Base-by-base conservation (phyloP, 30 jellyfish, hydroid and myxozoan genomes). In the Sanderia malayensis region DNA sequence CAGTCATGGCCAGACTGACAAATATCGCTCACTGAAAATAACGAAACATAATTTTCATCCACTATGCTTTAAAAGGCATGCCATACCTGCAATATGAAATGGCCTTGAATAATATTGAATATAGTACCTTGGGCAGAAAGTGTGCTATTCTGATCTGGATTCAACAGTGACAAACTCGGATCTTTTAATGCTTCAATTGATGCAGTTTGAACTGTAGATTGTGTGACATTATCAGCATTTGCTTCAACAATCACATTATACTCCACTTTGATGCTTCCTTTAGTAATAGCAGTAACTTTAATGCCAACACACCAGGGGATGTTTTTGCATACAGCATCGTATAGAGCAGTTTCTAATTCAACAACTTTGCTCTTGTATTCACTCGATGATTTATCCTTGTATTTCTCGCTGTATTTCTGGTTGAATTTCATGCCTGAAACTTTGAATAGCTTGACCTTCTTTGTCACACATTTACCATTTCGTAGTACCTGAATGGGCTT, bases 191-290 rank as follows among this genome's bases (percentile, higher is more conserved):
- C 81, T 4, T 25, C 58, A 3, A 44, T 17, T 7, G 81, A 3
- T 47, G 55, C 81, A 26, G 25, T 46, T 27, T 44, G 68, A 70
- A 70, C 70, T 4, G 25, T 31, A 24, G 70, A 11, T 1, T 27
- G 23, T 8, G 70, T 70, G 28, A 70, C 57, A 47, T 70, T 70
- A 2, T 21, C 17, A 7, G 17, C 70, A 10, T 44, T 15, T 7
- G 70, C 81, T 44, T 70, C 81, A 46, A 31, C 57, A n/a, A 70
- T 55, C 7, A 70, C 81, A 0, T 70, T 59, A 47, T 44, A 70
- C n/a, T 70, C 70, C 1, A 70, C 81, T 0, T 10, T 19, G 15
- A 70, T 46, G n/a, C 81, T 70, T 2, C 81, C 81, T 19, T 44
- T 24, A n/a, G 30, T 25, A 10, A 70, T 26, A 28, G 44, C 70